Evolutionary conservation across 2,888 invertebrate species (phyloP), one percentile per base, ranked within the genome.

Genomic region (Sympetrum striolatum): DNA sequence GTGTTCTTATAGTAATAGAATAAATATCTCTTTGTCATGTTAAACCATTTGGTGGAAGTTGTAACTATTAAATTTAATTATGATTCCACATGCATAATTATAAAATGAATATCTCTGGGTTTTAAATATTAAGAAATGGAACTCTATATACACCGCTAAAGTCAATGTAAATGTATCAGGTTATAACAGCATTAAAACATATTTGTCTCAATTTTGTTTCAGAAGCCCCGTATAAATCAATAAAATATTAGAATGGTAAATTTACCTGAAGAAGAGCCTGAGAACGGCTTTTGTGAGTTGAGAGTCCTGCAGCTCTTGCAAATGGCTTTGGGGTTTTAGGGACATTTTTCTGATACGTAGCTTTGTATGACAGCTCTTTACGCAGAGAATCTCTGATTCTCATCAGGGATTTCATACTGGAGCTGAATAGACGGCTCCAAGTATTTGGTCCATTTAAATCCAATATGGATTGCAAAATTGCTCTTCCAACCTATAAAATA

Each of bases 401-500:
- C 91, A 95, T 93, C 91, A 97, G 93, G 91, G 95, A 96, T 93
- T 96, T 96, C 94, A 96, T 97, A 93, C 97, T 97, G 22, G 98
- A 97, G 93, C 96, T 95, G n/a, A 96, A 96, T 91, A 98, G 94
- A 91, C 98, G 96, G 90, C 97, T 97, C 94, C 96, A 96, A 48
- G 98, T 98, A 94, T 98, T 98, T 91, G 95, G 96, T 90, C 96
- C 96, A 18, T 96, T 96, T 93, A 98, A 94, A 94, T 98, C 98
- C 92, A 98, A 94, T 92, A 98, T 96, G 0, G 98, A 97, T 80
- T 97, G 96, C 91, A 97, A 97, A 92, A 98, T 94, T 0, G 98
- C 97, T 91, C 96, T 96, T 5, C 98, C 98, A 93, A 97, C 97
- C 98, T 97, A 93, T 2, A 91, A 91, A 80, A 91, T 90, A 90